Conservation (phyloP, 2,888 invertebrate genomes). For the Hemistola chrysoprasaria region DNA sequence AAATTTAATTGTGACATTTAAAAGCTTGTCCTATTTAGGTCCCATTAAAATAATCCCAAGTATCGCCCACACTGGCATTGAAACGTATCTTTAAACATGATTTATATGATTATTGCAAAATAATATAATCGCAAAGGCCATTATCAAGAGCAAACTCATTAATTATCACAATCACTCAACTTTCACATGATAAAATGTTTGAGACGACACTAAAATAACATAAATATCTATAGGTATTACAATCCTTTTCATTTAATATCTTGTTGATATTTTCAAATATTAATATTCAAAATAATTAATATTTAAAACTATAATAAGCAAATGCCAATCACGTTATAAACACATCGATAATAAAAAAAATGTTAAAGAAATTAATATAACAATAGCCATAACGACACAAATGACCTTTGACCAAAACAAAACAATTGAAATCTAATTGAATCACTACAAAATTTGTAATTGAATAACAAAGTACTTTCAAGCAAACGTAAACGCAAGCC, state of each 20-base stretch:
- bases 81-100: conserved; percentile 6
- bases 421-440: conserved; percentile 2
- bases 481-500: conserved; percentile 23
- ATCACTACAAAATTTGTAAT: conserved; percentile 5
- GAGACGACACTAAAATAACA: conserved; percentile 2
- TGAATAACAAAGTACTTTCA: conserved; percentile 19
- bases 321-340: too few species aligned
- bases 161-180: conserved; percentile 5
- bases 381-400: too few species aligned
- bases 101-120: neutral
- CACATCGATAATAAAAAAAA: too few species aligned
- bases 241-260: too few species aligned
- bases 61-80: conserved; percentile 2
- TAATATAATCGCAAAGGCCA: conserved; percentile 6
- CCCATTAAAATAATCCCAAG: too few species aligned
- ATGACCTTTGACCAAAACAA: neutral
- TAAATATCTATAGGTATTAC: neutral
- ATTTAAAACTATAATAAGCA: too few species aligned
- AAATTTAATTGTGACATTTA: too few species aligned
- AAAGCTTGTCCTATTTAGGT: too few species aligned
- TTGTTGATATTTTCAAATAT: too few species aligned
- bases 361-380: too few species aligned
- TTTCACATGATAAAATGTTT: conserved; percentile 15
- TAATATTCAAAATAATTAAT: too few species aligned
- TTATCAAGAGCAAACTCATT: conserved; percentile 9